Percentiles rank a stretch among this genome's conserved stretches.
Conservation (phyloP, 1,140 invertebrate species). For the Aphaenogaster rudis region DNA sequence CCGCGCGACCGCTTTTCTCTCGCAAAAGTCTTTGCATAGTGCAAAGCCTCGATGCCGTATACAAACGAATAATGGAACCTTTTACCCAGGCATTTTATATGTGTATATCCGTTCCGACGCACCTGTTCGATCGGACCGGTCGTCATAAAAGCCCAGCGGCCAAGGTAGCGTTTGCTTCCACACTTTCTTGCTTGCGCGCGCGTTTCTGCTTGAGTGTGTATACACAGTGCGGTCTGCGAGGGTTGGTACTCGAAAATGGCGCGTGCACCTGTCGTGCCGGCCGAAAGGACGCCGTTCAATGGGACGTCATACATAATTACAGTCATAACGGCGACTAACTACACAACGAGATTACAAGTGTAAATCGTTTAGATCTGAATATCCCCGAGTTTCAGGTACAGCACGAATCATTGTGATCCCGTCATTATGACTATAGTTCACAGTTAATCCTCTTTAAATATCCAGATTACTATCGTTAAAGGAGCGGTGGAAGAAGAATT, state of each 20-base stretch:
- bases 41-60: conserved; percentile 47
- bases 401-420: not conserved
- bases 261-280: conserved; percentile 75
- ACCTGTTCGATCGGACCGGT: conserved; percentile 82
- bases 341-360: conserved; percentile 31
- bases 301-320: conserved; percentile 47
- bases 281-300: conserved; percentile 69
- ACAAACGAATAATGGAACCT: conserved; percentile 75
- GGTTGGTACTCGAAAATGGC: conserved; percentile 73
- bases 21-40: conserved; percentile 64
- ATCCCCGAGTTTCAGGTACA: not conserved
- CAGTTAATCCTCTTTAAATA: conserved; percentile 7
- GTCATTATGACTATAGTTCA: not conserved
- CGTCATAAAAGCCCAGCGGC: conserved; percentile 78
- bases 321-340: conserved; percentile 41
- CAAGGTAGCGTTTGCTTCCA: conserved; percentile 78
- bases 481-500: not conserved
- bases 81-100: conserved; percentile 65
- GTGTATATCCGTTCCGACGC: conserved; percentile 65
- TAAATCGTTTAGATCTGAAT: conserved; percentile 35
- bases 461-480: not conserved
- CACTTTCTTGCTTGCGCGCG: conserved; percentile 72
- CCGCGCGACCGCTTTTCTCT: conserved; percentile 59
- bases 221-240: conserved; percentile 52
- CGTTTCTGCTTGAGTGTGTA: conserved; percentile 46